These are phyloP conservation scores for Nothobranchius furzeri DNA, from an alignment of 2,113 vertebrate genomes.

Conservation along the genomic window DNA sequence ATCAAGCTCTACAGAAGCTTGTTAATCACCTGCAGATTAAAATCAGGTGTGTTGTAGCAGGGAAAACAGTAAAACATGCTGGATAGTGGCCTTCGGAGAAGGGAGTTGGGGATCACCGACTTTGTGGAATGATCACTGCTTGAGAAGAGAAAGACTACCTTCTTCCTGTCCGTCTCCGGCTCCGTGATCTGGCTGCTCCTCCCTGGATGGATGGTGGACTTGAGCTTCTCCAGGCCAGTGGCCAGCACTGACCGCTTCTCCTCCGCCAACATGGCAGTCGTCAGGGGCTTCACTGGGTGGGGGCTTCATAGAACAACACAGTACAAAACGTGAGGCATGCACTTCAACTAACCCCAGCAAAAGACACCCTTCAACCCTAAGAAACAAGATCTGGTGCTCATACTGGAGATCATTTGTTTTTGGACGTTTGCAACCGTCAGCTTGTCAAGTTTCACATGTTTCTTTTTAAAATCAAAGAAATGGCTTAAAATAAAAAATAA, in stretches of 20 bases:
- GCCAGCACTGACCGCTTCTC: conserved; percentile 84
- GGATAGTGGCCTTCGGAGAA: too few species aligned
- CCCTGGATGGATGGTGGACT: conserved; percentile 82
- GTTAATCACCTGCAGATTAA: too few species aligned
- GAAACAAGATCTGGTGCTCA: conserved; percentile 10
- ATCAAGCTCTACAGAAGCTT: too few species aligned
- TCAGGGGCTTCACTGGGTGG: conserved; percentile 92
- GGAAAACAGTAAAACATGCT: too few species aligned
- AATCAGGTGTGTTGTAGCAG: too few species aligned
- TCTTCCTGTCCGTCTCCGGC: conserved; percentile 77
- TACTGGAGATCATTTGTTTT: conserved; percentile 29
- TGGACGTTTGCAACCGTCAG: not conserved
- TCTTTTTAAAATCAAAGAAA: too few species aligned
- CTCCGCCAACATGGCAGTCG: conserved; percentile 54
- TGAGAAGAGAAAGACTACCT: conserved; percentile 63
- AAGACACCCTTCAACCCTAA: not conserved
- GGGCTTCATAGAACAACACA: conserved; percentile 76
- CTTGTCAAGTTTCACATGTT: not conserved
- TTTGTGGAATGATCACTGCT: not conserved
- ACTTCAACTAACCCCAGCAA: not conserved
- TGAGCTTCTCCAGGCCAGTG: conserved; percentile 87
- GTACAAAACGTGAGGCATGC: not conserved
- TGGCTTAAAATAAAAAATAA: too few species aligned
- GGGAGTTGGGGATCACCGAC: too few species aligned
- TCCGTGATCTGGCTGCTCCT: conserved; percentile 73